A percentile compares a stretch with the other conserved stretches of the same genome.
Evolutionary conservation across 2,888 invertebrate genomes (phyloP).

Genomic region (Pimpla rufipes): DNA sequence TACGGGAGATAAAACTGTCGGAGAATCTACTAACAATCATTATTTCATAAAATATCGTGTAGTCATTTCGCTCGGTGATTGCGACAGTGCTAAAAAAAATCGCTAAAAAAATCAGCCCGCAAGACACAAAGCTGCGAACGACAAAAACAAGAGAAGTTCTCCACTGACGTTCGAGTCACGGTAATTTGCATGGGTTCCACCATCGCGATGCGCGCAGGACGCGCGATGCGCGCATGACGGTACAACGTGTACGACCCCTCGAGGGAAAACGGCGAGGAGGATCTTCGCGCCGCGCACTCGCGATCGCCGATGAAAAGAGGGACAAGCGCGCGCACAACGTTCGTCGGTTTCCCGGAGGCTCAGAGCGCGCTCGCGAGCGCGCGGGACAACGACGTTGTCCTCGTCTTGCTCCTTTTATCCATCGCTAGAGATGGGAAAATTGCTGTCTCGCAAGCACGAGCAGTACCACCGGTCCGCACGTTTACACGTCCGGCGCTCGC

Average conservation of each 20-base stretch:
- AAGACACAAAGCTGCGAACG: not conserved
- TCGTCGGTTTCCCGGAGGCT: constrained; percentile 67
- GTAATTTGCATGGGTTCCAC: constrained; percentile 66
- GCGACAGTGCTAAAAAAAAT: not conserved
- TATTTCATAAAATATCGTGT: too few relatives aligned
- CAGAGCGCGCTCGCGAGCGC: not conserved
- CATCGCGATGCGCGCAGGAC: constrained; percentile 55
- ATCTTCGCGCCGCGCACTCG: constrained; percentile 49
- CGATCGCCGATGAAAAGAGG: constrained; percentile 63
- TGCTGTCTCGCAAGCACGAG: constrained; percentile 62
- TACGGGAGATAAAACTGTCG: too few relatives aligned
- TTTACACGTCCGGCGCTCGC: constrained; percentile 8
- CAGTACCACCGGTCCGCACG: constrained; percentile 8
- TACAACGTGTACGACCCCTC: constrained; percentile 29
- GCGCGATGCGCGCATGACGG: constrained; percentile 28
- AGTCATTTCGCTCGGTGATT: too few relatives aligned
- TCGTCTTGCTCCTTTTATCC: constrained; percentile 51
- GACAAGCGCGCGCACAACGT: constrained; percentile 59
- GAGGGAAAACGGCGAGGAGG: constrained; percentile 52
- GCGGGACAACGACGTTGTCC: constrained; percentile 44
- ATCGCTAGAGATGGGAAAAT: constrained; percentile 65
- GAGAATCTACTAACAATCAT: too few relatives aligned
- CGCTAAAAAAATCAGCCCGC: not conserved
- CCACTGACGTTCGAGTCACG: constrained; percentile 55
- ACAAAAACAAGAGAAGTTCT: constrained; percentile 39